Evolutionary conservation across 2,888 invertebrate species (phyloP).

Genomic region (Rhyacophila evoluta): DNA sequence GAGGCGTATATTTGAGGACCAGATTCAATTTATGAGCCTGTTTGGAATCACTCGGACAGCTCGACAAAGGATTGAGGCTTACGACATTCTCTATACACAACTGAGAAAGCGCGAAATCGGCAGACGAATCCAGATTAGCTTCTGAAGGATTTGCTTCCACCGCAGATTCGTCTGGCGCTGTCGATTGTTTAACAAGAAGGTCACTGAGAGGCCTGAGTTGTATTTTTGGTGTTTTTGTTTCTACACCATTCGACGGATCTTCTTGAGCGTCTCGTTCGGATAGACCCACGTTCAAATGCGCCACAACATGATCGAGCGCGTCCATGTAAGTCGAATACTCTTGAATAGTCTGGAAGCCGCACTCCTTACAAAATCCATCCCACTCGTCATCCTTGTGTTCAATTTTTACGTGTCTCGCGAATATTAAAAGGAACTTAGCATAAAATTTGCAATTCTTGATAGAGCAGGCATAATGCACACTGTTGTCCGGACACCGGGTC

Average conservation of each 20-base stretch:
- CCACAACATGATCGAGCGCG: constrained; percentile 64
- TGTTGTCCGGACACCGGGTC: neutral
- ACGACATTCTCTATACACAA: constrained; percentile 69
- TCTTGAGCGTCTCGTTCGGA: neutral
- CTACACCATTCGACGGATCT: neutral
- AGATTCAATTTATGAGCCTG: neutral
- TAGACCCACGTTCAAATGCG: constrained; percentile 58
- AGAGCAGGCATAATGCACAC: constrained; percentile 56
- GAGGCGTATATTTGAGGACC: neutral
- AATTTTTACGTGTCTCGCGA: constrained; percentile 59
- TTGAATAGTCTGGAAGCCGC: constrained; percentile 63
- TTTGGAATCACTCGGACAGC: constrained; percentile 26
- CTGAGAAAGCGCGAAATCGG: constrained; percentile 26
- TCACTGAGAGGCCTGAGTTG: constrained; percentile 60
- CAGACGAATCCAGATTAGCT: neutral
- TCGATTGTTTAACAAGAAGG: constrained; percentile 61
- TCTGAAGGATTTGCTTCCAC: neutral
- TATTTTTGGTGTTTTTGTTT: constrained; percentile 54
- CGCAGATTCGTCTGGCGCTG: neutral
- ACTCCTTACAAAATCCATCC: constrained; percentile 71
- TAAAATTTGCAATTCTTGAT: constrained; percentile 59
- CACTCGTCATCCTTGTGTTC: constrained; percentile 64
- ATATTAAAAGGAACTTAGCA: constrained; percentile 58
- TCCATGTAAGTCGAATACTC: constrained; percentile 61
- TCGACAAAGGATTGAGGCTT: constrained; percentile 63